These are phyloP conservation scores for Telenomus remus DNA, from an alignment of 1,140 invertebrate species.

Conservation along the genomic window DNA sequence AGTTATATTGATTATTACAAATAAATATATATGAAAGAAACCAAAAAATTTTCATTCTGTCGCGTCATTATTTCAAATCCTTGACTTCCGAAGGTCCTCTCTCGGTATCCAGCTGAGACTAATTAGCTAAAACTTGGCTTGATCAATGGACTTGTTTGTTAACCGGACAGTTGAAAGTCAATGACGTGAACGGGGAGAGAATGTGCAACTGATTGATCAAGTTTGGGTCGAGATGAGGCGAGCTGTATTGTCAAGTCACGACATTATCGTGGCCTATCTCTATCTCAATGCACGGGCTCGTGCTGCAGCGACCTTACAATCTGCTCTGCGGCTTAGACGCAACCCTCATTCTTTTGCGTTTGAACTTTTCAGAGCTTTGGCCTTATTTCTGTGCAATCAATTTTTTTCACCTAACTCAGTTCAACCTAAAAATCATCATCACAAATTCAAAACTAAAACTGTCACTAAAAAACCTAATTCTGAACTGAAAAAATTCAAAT, in stretches of 20 bases:
- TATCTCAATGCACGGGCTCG: slow-evolving; percentile 66
- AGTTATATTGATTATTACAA: slow-evolving; percentile 73
- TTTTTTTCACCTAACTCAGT: slow-evolving; percentile 2
- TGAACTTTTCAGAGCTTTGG: slow-evolving; percentile 13
- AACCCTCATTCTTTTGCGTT: slow-evolving; percentile 19
- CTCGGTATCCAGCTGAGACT: background rate
- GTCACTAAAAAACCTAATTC: too few species aligned
- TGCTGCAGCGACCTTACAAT: slow-evolving; percentile 56
- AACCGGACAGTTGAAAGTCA: slow-evolving; percentile 56
- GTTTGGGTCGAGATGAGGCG: slow-evolving; percentile 64
- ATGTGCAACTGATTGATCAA: slow-evolving; percentile 49
- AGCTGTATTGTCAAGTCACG: slow-evolving; percentile 75
- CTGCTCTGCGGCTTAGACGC: slow-evolving; percentile 44
- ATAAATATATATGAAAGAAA: slow-evolving; percentile 65
- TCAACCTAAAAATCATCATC: too few species aligned
- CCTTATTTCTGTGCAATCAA: slow-evolving; percentile 11
- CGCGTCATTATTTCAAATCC: slow-evolving; percentile 32
- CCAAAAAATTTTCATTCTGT: slow-evolving; percentile 9
- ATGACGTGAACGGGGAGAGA: slow-evolving; percentile 36
- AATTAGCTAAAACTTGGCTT: slow-evolving; percentile 32
- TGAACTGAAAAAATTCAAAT: too few species aligned
- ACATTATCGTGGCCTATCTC: slow-evolving; percentile 73
- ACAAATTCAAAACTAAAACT: too few species aligned
- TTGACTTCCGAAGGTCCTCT: background rate
- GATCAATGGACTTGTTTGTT: slow-evolving; percentile 44